These are phyloP conservation scores for Redunca redunca DNA, from an alignment of 2,113 vertebrate species.

Conservation along the genomic window DNA sequence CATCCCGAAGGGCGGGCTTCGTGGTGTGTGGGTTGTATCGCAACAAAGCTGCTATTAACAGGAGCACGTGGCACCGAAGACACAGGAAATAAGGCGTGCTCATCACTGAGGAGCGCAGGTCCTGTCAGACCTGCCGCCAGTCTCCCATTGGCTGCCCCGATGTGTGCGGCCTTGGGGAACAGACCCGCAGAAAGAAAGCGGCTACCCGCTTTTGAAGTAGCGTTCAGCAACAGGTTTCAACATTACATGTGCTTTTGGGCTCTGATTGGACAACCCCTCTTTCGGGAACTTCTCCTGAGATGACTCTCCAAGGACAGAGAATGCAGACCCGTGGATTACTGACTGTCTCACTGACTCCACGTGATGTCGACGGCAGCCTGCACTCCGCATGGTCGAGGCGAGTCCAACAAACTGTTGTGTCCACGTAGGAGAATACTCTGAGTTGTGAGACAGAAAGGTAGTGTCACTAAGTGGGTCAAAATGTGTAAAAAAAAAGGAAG, in stretches of 20 bases:
- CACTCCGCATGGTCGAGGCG: fast-evolving
- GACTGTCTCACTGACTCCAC: fast-evolving
- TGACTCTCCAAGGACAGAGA: fast-evolving
- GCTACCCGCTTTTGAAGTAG: fast-evolving
- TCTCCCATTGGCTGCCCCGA: fast-evolving
- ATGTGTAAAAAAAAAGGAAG: not conserved
- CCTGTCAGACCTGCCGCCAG: fast-evolving
- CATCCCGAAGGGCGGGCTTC: too few relatives aligned
- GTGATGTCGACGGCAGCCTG: fast-evolving
- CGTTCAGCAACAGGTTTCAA: fast-evolving
- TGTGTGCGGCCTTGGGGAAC: not conserved
- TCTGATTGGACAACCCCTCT: not conserved
- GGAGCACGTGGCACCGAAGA: fast-evolving
- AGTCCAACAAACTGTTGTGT: fast-evolving
- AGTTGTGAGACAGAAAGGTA: not conserved
- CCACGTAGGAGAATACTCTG: fast-evolving
- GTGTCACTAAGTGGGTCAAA: not conserved
- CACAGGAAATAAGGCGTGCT: fast-evolving
- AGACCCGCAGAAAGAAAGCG: fast-evolving
- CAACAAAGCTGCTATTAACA: not conserved
- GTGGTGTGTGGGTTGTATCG: fast-evolving
- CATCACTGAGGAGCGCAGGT: fast-evolving
- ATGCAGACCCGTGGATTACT: fast-evolving
- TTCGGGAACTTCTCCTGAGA: not conserved
- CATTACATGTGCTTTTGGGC: fast-evolving